Conservation (phyloP, 2,113 vertebrate species). For the Protomyctophum bolini region DNA sequence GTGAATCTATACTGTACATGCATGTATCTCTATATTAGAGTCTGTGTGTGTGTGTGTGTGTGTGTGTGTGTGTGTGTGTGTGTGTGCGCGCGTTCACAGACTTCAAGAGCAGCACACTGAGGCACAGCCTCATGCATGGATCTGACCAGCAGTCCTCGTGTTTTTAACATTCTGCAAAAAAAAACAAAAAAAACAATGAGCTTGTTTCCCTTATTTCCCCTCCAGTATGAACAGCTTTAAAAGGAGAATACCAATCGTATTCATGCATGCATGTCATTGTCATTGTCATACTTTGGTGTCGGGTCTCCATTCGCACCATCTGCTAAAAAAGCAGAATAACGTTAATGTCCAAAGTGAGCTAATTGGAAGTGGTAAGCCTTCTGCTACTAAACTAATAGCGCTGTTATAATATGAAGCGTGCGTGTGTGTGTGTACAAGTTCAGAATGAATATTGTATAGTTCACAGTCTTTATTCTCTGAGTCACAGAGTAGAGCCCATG, state of each 20-base stretch:
- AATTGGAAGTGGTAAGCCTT: slow-evolving; percentile 17
- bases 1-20: background rate
- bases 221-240: slow-evolving; percentile 23
- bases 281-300: slow-evolving; percentile 31
- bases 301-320: slow-evolving; percentile 30
- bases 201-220: slow-evolving; percentile 43
- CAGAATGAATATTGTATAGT: slow-evolving; percentile 32
- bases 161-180: slow-evolving; percentile 49
- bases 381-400: slow-evolving; percentile 20
- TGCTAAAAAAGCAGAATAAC: background rate
- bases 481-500: background rate
- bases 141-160: slow-evolving; percentile 79
- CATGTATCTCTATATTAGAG: background rate
- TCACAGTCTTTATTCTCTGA: slow-evolving; percentile 60
- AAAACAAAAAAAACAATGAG: slow-evolving; percentile 23
- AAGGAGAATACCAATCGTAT: slow-evolving; percentile 65
- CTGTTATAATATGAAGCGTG: slow-evolving; percentile 6
- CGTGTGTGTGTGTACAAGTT: slow-evolving; percentile 20
- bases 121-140: slow-evolving; percentile 74
- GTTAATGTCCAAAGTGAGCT: background rate
- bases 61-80: slow-evolving; percentile 42
- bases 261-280: slow-evolving; percentile 28
- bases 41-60: slow-evolving; percentile 13
- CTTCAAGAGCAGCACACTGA: slow-evolving; percentile 65
- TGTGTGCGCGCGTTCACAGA: slow-evolving; percentile 36